These are phyloP conservation scores for Chrysomallon squamiferum DNA, from an alignment of 1,140 invertebrate species.

Conservation along the genomic window DNA sequence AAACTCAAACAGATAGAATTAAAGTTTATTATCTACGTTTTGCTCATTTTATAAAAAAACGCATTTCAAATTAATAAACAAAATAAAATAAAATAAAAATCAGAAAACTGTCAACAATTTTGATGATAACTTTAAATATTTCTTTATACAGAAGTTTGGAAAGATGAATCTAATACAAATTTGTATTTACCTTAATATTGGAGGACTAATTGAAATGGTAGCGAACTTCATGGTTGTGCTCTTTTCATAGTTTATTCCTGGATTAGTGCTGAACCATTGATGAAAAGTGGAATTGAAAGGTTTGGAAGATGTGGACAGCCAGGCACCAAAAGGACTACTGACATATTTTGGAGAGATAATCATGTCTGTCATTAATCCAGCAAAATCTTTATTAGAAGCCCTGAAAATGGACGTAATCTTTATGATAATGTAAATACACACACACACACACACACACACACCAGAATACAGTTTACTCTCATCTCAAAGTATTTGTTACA, in stretches of 20 bases:
- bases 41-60: too few species aligned
- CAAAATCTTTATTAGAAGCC: conserved; percentile 31
- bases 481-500: too few species aligned
- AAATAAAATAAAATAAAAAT: too few species aligned
- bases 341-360: conserved; percentile 27
- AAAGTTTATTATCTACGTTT: too few species aligned
- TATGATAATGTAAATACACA: not conserved
- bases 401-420: not conserved
- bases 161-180: too few species aligned
- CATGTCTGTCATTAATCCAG: conserved; percentile 10
- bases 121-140: too few species aligned
- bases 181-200: conserved; percentile 29
- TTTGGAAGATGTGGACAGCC: conserved; percentile 22
- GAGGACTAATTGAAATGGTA: not conserved
- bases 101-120: too few species aligned
- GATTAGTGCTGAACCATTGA: conserved; percentile 26
- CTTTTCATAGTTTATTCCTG: conserved; percentile 13
- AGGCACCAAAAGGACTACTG: conserved; percentile 34
- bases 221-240: conserved; percentile 17
- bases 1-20: too few species aligned
- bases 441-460: too few species aligned
- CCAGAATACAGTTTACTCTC: too few species aligned
- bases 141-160: too few species aligned
- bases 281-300: conserved; percentile 31
- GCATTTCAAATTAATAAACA: too few species aligned